Evolutionary conservation across 2,888 invertebrate species (phyloP).

Genomic region (Carpatolechia fugitivella): DNA sequence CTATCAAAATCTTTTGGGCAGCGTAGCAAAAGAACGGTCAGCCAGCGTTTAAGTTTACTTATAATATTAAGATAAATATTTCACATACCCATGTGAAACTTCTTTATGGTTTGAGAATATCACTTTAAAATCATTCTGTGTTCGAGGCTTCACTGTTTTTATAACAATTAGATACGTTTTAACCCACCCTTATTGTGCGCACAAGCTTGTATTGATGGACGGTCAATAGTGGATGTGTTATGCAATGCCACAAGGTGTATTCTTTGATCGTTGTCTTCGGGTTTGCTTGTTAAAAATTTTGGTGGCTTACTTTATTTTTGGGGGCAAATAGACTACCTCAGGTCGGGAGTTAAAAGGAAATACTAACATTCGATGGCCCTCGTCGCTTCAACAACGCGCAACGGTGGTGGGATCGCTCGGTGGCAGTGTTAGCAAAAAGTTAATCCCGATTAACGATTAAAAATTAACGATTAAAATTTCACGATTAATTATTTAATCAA

Average conservation of each 20-base stretch:
- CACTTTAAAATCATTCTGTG: conserved; percentile 73
- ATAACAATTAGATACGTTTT: conserved; percentile 76
- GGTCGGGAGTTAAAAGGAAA: conserved; percentile 53
- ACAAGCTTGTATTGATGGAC: conserved; percentile 55
- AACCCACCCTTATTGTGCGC: conserved; percentile 63
- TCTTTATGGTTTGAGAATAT: conserved; percentile 77
- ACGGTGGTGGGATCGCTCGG: conserved; percentile 26
- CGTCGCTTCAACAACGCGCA: conserved; percentile 17
- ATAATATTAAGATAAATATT: conserved; percentile 79
- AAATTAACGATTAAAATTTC: too few species aligned
- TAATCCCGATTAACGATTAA: too few species aligned
- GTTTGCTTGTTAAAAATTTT: conserved; percentile 69
- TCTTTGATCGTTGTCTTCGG: conserved; percentile 55
- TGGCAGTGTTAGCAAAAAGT: conserved; percentile 25
- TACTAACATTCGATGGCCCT: conserved; percentile 42
- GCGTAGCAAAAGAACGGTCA: conserved; percentile 17
- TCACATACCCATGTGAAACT: conserved; percentile 75
- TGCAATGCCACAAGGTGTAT: conserved; percentile 29
- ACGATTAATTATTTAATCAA: too few species aligned
- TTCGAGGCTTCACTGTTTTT: conserved; percentile 63
- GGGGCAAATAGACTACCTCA: conserved; percentile 47
- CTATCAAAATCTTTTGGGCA: conserved; percentile 25
- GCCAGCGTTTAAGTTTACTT: conserved; percentile 69
- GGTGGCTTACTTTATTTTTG: conserved; percentile 71
- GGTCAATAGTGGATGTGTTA: conserved; percentile 49